phyloP scores from a whole-genome alignment of 2,113 vertebrate species.

The Rhipidura dahli region DNA sequence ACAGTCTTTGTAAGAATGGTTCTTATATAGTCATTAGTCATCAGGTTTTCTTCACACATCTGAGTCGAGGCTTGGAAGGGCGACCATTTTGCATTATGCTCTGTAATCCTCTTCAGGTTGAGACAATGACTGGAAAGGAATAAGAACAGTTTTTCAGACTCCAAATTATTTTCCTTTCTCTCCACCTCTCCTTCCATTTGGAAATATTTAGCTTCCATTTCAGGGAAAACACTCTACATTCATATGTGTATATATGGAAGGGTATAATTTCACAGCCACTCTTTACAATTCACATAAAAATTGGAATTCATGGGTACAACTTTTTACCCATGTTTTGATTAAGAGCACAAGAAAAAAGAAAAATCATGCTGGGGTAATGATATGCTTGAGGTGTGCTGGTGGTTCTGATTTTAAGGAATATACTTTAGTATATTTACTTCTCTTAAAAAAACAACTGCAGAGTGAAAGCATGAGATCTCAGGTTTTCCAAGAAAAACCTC shows the following conservation, averaged over 20 bases:
- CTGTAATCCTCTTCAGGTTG: neutral
- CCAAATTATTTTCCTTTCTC: neutral
- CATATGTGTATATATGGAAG: neutral
- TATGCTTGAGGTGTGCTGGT: neutral
- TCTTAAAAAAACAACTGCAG: neutral
- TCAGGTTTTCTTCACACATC: neutral
- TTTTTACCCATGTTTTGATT: neutral
- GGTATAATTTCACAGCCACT: neutral
- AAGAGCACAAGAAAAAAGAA: neutral
- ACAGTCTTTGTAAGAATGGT: neutral
- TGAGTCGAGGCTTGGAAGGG: neutral
- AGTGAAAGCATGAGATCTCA: neutral
- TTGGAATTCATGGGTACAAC: rapidly evolving
- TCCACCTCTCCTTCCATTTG: neutral
- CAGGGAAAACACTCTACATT: neutral
- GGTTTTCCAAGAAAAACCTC: neutral
- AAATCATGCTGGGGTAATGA: neutral
- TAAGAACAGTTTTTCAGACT: neutral
- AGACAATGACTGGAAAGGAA: neutral
- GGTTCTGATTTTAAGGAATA: neutral
- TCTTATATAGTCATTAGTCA: neutral
- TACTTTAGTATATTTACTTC: neutral
- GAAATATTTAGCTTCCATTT: neutral
- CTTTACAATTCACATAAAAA: neutral
- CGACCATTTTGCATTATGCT: rapidly evolving